Percentiles rank a stretch among this genome's conserved stretches.
These are phyloP conservation scores for Diorhabda carinulata DNA, from an alignment of 1,140 invertebrate genomes.

Conservation along the genomic window DNA sequence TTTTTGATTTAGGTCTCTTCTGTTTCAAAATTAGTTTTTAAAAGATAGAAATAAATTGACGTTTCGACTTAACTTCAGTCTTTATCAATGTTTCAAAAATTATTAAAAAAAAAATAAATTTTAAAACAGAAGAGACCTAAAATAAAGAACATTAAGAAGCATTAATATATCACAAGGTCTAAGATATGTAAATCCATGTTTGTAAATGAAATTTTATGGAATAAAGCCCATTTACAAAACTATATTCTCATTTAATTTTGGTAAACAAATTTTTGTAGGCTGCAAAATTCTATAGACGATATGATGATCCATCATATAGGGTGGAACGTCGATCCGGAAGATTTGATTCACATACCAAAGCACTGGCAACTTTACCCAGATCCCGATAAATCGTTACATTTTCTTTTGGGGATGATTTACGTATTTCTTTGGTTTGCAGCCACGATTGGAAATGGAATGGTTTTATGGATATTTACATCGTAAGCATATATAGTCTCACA, in stretches of 20 bases:
- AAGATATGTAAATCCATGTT: background rate
- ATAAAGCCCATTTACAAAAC: background rate
- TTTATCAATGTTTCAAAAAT: background rate
- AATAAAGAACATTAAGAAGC: background rate
- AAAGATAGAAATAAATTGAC: no score
- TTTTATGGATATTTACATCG: conserved; percentile 84
- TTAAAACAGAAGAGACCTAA: background rate
- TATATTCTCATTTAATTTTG: background rate
- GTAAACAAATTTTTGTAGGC: conserved; percentile 10
- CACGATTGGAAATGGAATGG: conserved; percentile 79
- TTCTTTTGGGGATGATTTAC: conserved; percentile 76
- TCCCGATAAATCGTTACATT: conserved; percentile 77
- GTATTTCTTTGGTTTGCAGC: conserved; percentile 73
- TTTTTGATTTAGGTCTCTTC: no score
- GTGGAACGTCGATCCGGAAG: conserved; percentile 73
- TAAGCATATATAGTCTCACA: conserved; percentile 52
- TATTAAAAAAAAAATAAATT: background rate
- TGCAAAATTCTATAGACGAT: conserved; percentile 18
- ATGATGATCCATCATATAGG: conserved; percentile 50
- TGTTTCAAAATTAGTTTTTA: no score
- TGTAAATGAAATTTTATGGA: background rate
- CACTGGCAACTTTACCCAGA: conserved; percentile 79
- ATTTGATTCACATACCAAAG: conserved; percentile 71
- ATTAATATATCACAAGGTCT: background rate
- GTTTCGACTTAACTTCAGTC: background rate